Percentiles rank a stretch among this genome's conserved stretches.
Conservation (phyloP, 1,140 invertebrate species). For the Parapsyche elsis region DNA sequence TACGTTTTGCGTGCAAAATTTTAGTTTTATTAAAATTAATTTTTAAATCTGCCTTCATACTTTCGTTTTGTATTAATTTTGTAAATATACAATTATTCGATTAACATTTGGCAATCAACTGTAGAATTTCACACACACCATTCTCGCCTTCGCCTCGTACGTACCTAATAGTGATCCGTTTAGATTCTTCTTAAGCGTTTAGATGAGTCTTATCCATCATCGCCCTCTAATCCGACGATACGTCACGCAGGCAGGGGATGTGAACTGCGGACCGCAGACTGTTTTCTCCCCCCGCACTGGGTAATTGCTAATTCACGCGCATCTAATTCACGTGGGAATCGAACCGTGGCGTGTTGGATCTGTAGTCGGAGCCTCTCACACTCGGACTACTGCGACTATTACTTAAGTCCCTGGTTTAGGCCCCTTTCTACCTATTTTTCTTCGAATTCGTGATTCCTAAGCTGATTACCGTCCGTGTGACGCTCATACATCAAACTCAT, state of each 20-base stretch:
- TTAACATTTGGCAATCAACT: no score
- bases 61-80: no score
- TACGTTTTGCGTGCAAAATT: no score
- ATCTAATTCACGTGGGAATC: slow-evolving; percentile 16
- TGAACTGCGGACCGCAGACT: background rate
- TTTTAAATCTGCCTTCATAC: no score
- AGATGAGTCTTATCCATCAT: background rate
- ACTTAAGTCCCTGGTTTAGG: background rate
- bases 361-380: background rate
- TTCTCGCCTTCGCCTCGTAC: no score
- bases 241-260: background rate
- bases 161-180: background rate
- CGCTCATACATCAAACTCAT: no score
- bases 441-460: no score
- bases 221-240: slow-evolving; percentile 13
- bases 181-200: slow-evolving; percentile 2
- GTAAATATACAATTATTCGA: no score
- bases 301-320: slow-evolving; percentile 19
- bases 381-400: background rate
- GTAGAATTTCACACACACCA: no score
- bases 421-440: no score
- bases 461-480: no score
- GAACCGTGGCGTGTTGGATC: slow-evolving; percentile 3
- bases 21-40: no score
- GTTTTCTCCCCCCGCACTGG: background rate